A percentile compares a stretch with the other conserved stretches of the same genome.
phyloP scores from a whole-genome alignment of 2,888 invertebrate species.

The Apodemia mormo region DNA sequence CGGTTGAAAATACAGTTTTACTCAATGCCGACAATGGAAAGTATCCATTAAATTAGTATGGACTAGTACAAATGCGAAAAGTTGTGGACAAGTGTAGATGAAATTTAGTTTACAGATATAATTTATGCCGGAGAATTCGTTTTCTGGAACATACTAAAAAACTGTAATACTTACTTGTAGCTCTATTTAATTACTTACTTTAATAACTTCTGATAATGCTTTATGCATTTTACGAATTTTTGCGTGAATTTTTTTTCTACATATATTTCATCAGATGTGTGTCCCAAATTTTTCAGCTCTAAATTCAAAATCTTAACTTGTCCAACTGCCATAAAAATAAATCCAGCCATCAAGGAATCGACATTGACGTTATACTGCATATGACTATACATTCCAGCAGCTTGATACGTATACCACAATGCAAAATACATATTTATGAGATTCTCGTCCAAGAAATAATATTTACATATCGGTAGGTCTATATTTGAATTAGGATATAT shows the following conservation, averaged over 20 bases:
- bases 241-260: neutral
- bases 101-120: too few species aligned
- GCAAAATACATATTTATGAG: constrained; percentile 48
- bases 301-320: constrained; percentile 54
- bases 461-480: constrained; percentile 61
- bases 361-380: constrained; percentile 61
- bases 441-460: constrained; percentile 60
- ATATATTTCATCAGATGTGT: neutral
- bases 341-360: constrained; percentile 58
- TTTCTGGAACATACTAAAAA: too few species aligned
- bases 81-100: too few species aligned
- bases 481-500: constrained; percentile 44
- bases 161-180: too few species aligned
- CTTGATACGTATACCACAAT: constrained; percentile 56
- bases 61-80: too few species aligned
- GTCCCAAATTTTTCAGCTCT: constrained; percentile 50
- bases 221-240: constrained; percentile 38
- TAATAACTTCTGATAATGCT: constrained; percentile 54
- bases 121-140: too few species aligned
- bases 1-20: too few species aligned
- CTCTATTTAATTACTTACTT: constrained; percentile 43
- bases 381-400: constrained; percentile 58
- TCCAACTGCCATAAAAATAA: constrained; percentile 51
- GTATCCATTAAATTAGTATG: too few species aligned
- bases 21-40: too few species aligned